These are phyloP conservation scores for Bicyclus anynana DNA, from an alignment of 1,140 invertebrate genomes.

Conservation along the genomic window DNA sequence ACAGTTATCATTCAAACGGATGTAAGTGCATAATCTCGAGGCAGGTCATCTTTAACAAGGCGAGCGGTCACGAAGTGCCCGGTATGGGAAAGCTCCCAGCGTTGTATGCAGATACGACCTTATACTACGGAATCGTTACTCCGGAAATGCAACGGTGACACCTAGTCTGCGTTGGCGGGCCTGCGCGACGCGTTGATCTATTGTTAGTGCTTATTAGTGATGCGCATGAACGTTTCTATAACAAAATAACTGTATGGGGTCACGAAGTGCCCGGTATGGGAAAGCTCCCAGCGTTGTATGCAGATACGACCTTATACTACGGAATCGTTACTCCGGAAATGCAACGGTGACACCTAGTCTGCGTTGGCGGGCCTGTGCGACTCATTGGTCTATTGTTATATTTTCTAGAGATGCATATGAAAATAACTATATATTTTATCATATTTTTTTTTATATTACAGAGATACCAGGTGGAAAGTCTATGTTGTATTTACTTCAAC, in stretches of 20 bases:
- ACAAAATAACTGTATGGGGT: no score
- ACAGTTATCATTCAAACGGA: slow-evolving; percentile 63
- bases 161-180: slow-evolving; percentile 15
- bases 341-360: slow-evolving; percentile 21
- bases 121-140: slow-evolving; percentile 27
- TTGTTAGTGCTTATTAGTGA: slow-evolving; percentile 2
- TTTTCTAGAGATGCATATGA: no score
- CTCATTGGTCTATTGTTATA: slow-evolving; percentile 1
- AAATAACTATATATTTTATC: no score
- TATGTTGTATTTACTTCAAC: no score
- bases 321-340: slow-evolving; percentile 29
- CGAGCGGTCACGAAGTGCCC: slow-evolving; percentile 66
- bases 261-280: slow-evolving; percentile 69
- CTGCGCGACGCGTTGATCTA: slow-evolving; percentile 9
- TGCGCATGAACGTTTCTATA: no score
- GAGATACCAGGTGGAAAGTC: no score
- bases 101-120: slow-evolving; percentile 59
- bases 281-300: slow-evolving; percentile 68
- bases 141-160: slow-evolving; percentile 32
- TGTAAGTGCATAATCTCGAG: slow-evolving; percentile 66
- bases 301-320: slow-evolving; percentile 48
- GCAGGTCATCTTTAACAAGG: slow-evolving; percentile 66
- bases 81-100: slow-evolving; percentile 70
- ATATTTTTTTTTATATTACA: no score
- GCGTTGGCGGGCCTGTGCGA: slow-evolving; percentile 18